Evolutionary conservation across 2,113 vertebrate genomes (phyloP).

Genomic region (Eurypyga helias): DNA sequence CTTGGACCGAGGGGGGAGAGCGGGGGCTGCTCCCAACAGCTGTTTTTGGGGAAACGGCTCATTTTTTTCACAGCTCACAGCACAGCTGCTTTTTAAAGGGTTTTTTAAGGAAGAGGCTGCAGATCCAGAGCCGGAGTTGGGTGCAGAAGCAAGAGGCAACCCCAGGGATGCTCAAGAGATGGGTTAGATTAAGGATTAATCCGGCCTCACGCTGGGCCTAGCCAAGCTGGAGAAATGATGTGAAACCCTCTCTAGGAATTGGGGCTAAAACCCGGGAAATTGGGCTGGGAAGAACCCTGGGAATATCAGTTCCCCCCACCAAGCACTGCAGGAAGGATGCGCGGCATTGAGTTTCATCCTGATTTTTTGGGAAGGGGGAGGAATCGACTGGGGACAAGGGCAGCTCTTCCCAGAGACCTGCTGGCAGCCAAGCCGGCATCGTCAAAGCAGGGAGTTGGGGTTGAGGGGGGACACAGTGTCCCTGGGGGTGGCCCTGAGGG

Average conservation of each 20-base stretch:
- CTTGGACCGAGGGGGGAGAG: neutral
- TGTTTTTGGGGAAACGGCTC: neutral
- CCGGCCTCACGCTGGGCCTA: rapidly evolving
- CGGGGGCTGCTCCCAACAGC: neutral
- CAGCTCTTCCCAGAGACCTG: neutral
- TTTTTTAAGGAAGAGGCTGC: neutral
- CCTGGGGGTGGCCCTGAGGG: neutral
- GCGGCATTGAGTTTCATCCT: neutral
- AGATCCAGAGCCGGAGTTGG: rapidly evolving
- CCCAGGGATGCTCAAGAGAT: neutral
- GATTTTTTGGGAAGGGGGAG: neutral
- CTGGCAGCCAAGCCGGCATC: neutral
- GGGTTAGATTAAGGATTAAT: neutral
- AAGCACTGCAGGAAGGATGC: neutral
- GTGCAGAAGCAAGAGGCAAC: rapidly evolving
- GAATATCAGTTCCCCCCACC: neutral
- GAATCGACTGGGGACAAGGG: neutral
- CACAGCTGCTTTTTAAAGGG: neutral
- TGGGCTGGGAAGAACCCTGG: neutral
- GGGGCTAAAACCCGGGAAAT: neutral
- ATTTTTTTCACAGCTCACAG: neutral
- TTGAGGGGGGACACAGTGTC: rapidly evolving
- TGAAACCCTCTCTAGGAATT: neutral
- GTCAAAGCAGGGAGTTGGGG: neutral
- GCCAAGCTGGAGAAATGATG: neutral